Evolutionary conservation across 92 coral and sea anemone genomes (phyloP).

Genomic region (Siderastrea siderea): DNA sequence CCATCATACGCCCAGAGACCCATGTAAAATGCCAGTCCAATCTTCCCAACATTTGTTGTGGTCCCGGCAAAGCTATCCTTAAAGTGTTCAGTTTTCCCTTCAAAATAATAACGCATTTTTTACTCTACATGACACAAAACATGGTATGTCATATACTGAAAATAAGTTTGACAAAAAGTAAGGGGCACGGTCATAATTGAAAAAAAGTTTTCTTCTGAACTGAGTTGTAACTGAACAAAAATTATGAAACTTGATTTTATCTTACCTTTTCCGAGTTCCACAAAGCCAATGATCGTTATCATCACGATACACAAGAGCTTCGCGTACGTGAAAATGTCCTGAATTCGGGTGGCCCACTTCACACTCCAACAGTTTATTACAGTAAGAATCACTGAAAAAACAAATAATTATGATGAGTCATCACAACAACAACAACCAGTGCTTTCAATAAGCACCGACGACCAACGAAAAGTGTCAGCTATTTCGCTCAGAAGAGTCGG

Average conservation of each 20-base stretch:
- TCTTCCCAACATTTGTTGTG: conserved; percentile 78
- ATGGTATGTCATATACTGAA: too few relatives aligned
- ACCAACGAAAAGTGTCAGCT: too few relatives aligned
- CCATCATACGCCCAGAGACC: conserved; percentile 99
- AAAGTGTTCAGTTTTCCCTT: conserved; percentile 86
- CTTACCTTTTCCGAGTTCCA: conserved; percentile 88
- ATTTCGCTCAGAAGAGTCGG: too few relatives aligned
- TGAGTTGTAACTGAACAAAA: background rate
- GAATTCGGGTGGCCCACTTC: conserved; percentile 92
- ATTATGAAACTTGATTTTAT: background rate
- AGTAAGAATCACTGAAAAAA: conserved; percentile 82
- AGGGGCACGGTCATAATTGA: too few relatives aligned
- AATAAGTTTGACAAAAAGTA: too few relatives aligned
- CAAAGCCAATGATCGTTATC: conserved; percentile 91
- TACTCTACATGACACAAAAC: background rate
- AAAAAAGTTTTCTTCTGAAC: background rate
- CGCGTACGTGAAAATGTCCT: conserved; percentile 94
- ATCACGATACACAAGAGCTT: conserved; percentile 93
- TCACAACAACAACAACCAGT: too few relatives aligned
- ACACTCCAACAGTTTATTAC: conserved; percentile 95
- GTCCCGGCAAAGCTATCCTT: conserved; percentile 81
- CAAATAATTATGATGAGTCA: background rate
- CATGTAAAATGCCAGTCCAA: conserved; percentile 94
- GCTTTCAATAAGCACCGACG: too few relatives aligned
- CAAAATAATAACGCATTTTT: background rate